Evolutionary conservation across 2,888 invertebrate species (phyloP).

Genomic region (Bombyx huttoni): DNA sequence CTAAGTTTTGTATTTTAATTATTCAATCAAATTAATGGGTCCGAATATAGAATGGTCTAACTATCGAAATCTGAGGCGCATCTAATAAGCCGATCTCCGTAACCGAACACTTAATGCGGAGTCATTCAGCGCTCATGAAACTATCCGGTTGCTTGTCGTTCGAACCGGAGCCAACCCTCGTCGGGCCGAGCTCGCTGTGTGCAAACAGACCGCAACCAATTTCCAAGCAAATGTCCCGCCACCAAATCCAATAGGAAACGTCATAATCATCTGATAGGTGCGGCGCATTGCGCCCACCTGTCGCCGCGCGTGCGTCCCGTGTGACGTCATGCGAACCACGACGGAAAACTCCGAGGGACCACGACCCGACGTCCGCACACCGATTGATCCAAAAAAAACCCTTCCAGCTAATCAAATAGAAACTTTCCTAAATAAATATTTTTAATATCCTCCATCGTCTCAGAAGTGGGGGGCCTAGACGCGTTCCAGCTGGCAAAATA

Average conservation of each 20-base stretch:
- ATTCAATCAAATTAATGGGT: no score
- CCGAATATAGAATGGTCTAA: not conserved
- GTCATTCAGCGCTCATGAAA: not conserved
- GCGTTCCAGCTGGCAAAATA: not conserved
- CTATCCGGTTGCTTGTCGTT: not conserved
- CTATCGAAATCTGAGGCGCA: not conserved
- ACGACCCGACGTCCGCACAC: conserved; percentile 31
- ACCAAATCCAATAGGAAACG: conserved; percentile 54
- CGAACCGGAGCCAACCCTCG: conserved; percentile 1
- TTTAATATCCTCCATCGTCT: not conserved
- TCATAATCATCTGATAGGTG: conserved; percentile 69
- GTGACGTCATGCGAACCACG: conserved; percentile 50
- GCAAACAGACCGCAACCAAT: conserved; percentile 40
- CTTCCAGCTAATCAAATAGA: conserved; percentile 37
- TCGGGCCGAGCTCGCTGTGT: conserved; percentile 16
- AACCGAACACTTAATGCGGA: not conserved
- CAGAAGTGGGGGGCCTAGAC: not conserved
- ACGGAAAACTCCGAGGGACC: conserved; percentile 23
- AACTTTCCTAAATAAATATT: not conserved
- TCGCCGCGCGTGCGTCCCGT: conserved; percentile 67
- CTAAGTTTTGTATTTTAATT: no score
- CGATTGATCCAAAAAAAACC: conserved; percentile 49
- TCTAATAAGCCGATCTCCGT: not conserved
- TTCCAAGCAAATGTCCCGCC: conserved; percentile 31
- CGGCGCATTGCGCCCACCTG: conserved; percentile 71